phyloP scores from a whole-genome alignment of 2,113 vertebrate genomes.

The Centrocercus urophasianus region DNA sequence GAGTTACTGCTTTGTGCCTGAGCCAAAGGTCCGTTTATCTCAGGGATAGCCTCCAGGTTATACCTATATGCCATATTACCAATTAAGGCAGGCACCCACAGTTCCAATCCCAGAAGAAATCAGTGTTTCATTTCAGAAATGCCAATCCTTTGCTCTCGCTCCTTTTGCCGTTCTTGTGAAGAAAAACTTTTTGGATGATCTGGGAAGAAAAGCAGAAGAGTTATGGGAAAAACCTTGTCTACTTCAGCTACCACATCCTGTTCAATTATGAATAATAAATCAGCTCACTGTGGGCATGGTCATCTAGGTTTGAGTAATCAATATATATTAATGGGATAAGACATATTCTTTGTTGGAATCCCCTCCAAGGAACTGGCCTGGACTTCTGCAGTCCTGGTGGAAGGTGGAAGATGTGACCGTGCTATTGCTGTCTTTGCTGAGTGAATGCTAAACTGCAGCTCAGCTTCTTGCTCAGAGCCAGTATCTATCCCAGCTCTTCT shows the following conservation, averaged over 20 bases:
- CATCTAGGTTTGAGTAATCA: not conserved
- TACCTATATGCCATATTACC: slow-evolving; percentile 51
- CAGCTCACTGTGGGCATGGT: not conserved
- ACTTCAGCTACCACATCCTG: not conserved
- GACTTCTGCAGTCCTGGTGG: not conserved
- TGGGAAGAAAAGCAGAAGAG: not conserved
- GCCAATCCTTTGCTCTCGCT: not conserved
- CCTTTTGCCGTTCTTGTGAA: not conserved
- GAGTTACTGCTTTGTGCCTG: slow-evolving; percentile 54
- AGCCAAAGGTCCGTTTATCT: slow-evolving; percentile 71
- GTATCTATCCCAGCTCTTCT: not conserved
- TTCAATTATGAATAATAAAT: not conserved
- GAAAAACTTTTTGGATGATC: not conserved
- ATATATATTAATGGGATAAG: not conserved
- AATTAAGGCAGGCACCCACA: slow-evolving; percentile 18
- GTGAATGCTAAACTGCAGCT: not conserved
- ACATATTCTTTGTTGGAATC: not conserved
- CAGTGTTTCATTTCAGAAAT: slow-evolving; percentile 47
- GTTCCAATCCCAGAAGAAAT: slow-evolving; percentile 50
- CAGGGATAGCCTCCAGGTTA: slow-evolving; percentile 47
- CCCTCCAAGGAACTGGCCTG: not conserved
- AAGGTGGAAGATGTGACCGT: not conserved
- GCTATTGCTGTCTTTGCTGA: not conserved
- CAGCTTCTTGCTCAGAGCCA: not conserved
- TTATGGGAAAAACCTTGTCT: not conserved